phyloP scores from a whole-genome alignment of 2,888 invertebrate genomes.

The Rhaphigaster nebulosa region DNA sequence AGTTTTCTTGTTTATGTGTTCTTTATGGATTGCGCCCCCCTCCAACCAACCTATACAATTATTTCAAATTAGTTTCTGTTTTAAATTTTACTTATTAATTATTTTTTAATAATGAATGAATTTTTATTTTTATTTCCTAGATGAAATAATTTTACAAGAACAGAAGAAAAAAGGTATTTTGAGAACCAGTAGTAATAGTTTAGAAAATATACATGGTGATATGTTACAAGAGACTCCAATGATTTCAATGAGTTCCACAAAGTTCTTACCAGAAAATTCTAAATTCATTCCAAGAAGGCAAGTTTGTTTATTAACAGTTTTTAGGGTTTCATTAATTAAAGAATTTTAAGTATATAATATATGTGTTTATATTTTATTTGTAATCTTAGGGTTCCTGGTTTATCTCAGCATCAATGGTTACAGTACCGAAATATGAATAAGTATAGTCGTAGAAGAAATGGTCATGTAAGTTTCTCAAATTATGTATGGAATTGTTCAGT shows the following conservation, averaged over 20 bases:
- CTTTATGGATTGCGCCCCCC: too few relatives aligned
- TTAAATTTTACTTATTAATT: too few relatives aligned
- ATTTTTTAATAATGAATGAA: too few relatives aligned
- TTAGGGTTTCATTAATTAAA: background rate
- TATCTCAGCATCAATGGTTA: constrained; percentile 31
- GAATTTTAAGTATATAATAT: background rate
- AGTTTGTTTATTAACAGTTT: background rate
- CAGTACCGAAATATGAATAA: background rate
- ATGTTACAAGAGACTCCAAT: background rate
- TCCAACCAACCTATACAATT: too few relatives aligned
- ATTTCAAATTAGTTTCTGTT: too few relatives aligned
- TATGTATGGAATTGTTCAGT: background rate
- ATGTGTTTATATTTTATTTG: background rate
- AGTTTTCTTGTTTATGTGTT: too few relatives aligned
- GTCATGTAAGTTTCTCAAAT: constrained; percentile 30
- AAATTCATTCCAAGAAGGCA: background rate
- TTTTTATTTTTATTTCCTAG: background rate
- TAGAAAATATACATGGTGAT: background rate
- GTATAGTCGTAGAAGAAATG: background rate
- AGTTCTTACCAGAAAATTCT: background rate
- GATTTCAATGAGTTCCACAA: background rate
- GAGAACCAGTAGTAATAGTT: background rate
- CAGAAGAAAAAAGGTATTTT: constrained; percentile 29
- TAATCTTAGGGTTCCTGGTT: background rate
- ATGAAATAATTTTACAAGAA: constrained; percentile 46